phyloP scores from a whole-genome alignment of 2,113 vertebrate species.

The Phylloscopus whistleri region DNA sequence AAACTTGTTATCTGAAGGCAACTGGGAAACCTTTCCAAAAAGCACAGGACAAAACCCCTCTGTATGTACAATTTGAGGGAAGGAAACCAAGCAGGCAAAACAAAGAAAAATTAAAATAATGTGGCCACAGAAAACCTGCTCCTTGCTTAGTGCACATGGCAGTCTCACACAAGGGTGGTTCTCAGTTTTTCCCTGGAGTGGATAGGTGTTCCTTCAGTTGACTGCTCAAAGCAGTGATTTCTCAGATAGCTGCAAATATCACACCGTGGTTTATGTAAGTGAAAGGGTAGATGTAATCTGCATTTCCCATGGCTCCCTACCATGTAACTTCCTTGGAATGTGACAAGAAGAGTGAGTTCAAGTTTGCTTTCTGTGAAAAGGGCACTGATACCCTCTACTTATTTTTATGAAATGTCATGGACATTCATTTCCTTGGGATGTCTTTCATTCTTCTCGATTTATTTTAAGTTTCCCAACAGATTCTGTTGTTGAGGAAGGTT shows the following conservation, averaged over 20 bases:
- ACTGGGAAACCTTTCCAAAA: not conserved
- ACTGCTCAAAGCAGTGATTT: not conserved
- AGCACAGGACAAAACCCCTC: not conserved
- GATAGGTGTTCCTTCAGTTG: not conserved
- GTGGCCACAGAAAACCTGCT: not conserved
- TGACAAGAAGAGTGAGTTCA: not conserved
- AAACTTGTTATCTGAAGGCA: not conserved
- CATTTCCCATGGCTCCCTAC: not conserved
- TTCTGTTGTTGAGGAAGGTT: not conserved
- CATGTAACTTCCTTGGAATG: not conserved
- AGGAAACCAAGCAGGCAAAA: not conserved
- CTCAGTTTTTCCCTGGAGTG: not conserved
- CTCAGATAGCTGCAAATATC: not conserved
- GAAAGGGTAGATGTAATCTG: not conserved
- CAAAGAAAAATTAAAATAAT: not conserved
- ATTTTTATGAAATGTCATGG: not conserved
- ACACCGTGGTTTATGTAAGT: not conserved
- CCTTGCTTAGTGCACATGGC: not conserved
- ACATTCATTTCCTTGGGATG: not conserved
- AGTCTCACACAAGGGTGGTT: not conserved
- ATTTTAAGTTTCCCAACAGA: not conserved
- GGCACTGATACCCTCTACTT: not conserved
- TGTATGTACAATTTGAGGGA: not conserved
- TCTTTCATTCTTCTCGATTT: not conserved
- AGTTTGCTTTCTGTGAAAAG: not conserved